These are phyloP conservation scores for Papilio machaon DNA, from an alignment of 1,140 invertebrate species.

Conservation along the genomic window DNA sequence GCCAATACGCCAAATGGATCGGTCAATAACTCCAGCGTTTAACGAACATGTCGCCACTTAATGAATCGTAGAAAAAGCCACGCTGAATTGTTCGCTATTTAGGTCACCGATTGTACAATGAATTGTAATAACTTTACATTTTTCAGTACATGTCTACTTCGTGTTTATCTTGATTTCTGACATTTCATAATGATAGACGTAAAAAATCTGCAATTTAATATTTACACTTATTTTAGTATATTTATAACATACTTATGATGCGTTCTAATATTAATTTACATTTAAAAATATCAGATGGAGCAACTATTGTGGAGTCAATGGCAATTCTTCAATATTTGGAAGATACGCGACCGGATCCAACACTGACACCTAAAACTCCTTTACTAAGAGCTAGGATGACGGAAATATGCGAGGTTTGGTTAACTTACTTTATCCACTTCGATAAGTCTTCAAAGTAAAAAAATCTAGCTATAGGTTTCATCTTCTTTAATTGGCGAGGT, in stretches of 20 bases:
- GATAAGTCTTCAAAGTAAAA: conserved; percentile 34
- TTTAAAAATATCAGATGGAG: conserved; percentile 61
- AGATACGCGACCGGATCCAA: conserved; percentile 65
- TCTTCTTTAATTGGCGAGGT: not conserved
- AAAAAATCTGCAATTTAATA: too few species aligned
- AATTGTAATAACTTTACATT: conserved; percentile 31
- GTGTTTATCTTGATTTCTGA: not conserved
- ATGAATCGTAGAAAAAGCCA: conserved; percentile 56
- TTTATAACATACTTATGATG: not conserved
- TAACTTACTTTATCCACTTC: not conserved
- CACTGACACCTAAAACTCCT: conserved; percentile 60
- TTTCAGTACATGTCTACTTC: not conserved
- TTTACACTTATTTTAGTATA: not conserved
- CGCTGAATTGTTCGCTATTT: conserved; percentile 60
- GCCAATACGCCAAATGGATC: conserved; percentile 43
- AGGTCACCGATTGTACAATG: conserved; percentile 56
- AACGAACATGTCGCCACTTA: conserved; percentile 54
- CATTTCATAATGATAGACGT: not conserved
- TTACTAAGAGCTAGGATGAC: conserved; percentile 65
- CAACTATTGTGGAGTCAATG: conserved; percentile 76
- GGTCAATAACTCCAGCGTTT: conserved; percentile 64
- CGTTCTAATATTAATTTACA: not conserved
- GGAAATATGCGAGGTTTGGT: conserved; percentile 72
- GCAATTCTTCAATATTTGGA: conserved; percentile 79
- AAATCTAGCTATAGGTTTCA: not conserved